These are phyloP conservation scores for Sipha maydis DNA, from an alignment of 2,888 invertebrate genomes.

Conservation along the genomic window DNA sequence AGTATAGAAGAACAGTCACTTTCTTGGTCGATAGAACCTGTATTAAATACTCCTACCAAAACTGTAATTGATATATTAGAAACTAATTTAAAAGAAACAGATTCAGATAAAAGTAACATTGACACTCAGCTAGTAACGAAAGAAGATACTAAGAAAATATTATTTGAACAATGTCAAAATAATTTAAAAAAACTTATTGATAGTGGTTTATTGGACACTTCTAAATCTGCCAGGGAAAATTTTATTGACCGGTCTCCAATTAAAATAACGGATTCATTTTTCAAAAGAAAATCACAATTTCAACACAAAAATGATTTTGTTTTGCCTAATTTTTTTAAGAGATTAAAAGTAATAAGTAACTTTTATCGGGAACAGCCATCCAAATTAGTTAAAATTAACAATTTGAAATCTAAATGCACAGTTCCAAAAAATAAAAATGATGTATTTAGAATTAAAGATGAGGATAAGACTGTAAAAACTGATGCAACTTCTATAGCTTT, in stretches of 20 bases:
- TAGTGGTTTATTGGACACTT: background rate
- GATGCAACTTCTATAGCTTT: background rate
- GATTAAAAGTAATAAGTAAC: slow-evolving; percentile 30
- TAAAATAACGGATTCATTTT: background rate
- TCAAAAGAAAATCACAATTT: background rate
- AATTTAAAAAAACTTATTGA: background rate
- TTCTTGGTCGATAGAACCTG: background rate
- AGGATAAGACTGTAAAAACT: background rate
- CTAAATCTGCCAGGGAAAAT: slow-evolving; percentile 1
- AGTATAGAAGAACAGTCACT: slow-evolving; percentile 15
- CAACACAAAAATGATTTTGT: background rate
- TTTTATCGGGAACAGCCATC: slow-evolving; percentile 38
- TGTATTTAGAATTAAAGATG: slow-evolving; percentile 8
- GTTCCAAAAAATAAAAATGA: background rate
- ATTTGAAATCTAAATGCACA: background rate
- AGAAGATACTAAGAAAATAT: background rate
- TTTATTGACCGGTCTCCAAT: background rate
- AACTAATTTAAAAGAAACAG: no score
- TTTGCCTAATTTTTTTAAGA: background rate
- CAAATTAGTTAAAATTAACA: slow-evolving; percentile 24
- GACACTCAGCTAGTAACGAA: background rate
- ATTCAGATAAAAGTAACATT: background rate
- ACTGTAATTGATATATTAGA: background rate
- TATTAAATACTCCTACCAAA: no score
- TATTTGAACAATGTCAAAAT: slow-evolving; percentile 12